Percentiles rank a stretch among this genome's conserved stretches.
Evolutionary conservation across 1,140 invertebrate species (phyloP).

Genomic region (Drosophila bocki): DNA sequence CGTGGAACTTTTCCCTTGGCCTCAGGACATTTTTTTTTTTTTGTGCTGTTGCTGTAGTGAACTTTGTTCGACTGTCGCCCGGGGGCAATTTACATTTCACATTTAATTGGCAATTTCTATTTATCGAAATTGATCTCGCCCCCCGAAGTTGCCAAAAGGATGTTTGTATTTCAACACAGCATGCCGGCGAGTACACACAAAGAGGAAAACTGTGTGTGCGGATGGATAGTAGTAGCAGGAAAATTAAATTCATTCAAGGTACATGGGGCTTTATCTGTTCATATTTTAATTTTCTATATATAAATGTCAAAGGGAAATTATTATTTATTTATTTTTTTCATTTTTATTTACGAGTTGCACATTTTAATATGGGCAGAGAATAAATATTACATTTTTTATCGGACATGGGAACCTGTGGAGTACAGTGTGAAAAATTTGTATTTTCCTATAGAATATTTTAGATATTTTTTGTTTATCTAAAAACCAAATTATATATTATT

Average conservation of each 20-base stretch:
- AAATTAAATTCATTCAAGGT: conserved; percentile 12
- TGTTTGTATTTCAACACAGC: conserved; percentile 33
- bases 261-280: neutral
- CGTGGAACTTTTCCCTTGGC: conserved; percentile 49
- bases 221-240: neutral
- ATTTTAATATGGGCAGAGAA: no score
- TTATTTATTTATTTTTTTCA: neutral
- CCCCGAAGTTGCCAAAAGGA: conserved; percentile 29
- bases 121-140: conserved; percentile 45
- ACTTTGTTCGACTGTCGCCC: conserved; percentile 46
- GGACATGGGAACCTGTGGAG: no score
- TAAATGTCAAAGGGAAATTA: neutral
- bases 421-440: no score
- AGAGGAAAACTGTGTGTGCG: conserved; percentile 1
- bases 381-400: neutral
- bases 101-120: conserved; percentile 63
- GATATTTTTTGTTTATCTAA: no score
- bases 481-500: no score
- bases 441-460: no score
- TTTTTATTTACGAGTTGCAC: neutral
- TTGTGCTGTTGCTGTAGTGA: neutral
- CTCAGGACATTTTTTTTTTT: conserved; percentile 36
- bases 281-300: neutral
- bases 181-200: neutral
- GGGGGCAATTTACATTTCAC: conserved; percentile 56